Evolutionary conservation across 2,113 vertebrate genomes (phyloP), one percentile per base, ranked within the genome.

Genomic region (Myiagra hebetior): DNA sequence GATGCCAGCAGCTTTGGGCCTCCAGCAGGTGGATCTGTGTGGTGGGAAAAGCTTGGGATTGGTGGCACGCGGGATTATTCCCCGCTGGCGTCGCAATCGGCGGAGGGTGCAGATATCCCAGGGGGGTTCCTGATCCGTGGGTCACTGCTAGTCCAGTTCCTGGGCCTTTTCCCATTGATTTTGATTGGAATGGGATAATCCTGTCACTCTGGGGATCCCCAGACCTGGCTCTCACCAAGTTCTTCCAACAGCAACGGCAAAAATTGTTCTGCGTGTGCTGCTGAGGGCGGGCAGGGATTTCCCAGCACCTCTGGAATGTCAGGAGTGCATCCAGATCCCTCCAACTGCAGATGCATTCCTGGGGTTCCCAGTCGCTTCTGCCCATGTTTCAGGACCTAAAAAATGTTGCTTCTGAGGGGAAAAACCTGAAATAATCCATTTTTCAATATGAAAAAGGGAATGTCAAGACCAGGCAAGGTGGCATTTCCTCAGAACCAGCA

Each of bases 61-160:
- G 53, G 53, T 57, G 83, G 75, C 23, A 6, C 46, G 42, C 0
- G 26, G 27, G 42, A n/a, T 17, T 52, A 1, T 67, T 31, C 31
- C 26, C 6, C 6, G 0, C 4, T 6, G 35, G 9, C 2, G 7
- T 39, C 22, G 6, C 4, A 3, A 13, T 10, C 3, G 3, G 28
- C 0, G 1, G n/a, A 47, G 15, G 42, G 31, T 10, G 15, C 5
- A 4, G 49, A 3, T 15, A 10, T 35, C 26, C 31, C 26, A 0
- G 1, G 11, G 19, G 33, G 9, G 24, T 50, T 83, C 30, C 39
- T 50, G 17, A 6, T 18, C 37, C 4, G 0, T 33, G 18, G 67
- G 30, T 60, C 3, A 1, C 37, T 59, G 47, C 53, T 24, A 42
- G 49, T 4, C 24, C n/a, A 14, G 5, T 57, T 82, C 47, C 62